Conservation (phyloP, 2,113 vertebrate genomes). For the Enhydra lutris region DNA sequence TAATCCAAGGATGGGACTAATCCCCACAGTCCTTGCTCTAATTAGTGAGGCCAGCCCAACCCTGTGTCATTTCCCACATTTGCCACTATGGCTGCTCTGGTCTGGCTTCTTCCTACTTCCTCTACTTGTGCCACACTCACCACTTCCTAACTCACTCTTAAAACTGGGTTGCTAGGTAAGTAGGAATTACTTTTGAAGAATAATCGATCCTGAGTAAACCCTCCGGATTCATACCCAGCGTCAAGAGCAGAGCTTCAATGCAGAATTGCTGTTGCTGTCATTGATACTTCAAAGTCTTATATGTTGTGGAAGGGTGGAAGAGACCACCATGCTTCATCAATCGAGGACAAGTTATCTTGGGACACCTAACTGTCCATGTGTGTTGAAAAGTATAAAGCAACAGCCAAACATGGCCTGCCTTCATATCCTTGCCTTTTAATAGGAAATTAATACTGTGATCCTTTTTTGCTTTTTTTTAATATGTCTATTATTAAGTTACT, state of each 20-base stretch:
- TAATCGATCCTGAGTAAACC: neutral
- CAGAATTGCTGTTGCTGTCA: neutral
- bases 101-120: neutral
- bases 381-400: neutral
- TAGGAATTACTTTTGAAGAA: neutral
- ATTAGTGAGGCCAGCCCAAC: fast-evolving
- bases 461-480: neutral
- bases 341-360: fast-evolving
- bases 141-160: neutral
- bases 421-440: neutral
- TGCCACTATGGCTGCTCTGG: neutral
- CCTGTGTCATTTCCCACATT: neutral
- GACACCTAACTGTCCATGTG: neutral
- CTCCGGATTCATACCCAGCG: neutral
- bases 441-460: neutral
- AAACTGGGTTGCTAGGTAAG: neutral
- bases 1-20: neutral
- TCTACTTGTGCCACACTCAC: neutral
- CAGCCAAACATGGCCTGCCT: neutral
- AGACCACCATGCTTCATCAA: neutral
- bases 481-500: too few species aligned
- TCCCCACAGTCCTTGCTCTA: too few species aligned
- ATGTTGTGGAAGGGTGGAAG: neutral
- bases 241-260: neutral
- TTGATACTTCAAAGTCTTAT: neutral